Evolutionary conservation across 2,888 invertebrate species (phyloP).

Genomic region (Carterocephalus palaemon): DNA sequence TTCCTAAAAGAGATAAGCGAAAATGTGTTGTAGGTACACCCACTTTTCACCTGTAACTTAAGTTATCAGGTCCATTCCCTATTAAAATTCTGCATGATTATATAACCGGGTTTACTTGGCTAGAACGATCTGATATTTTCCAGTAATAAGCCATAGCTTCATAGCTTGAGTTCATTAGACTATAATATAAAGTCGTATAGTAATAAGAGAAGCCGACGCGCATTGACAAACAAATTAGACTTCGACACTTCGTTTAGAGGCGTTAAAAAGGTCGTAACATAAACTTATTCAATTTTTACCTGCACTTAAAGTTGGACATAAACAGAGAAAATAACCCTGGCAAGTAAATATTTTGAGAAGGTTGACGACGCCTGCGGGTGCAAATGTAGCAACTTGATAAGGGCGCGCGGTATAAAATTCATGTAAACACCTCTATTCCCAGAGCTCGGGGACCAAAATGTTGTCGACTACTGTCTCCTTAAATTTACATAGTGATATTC

Average conservation of each 20-base stretch:
- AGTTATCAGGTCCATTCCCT: too few species aligned
- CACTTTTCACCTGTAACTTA: too few species aligned
- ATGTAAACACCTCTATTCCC: constrained; percentile 70
- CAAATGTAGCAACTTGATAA: constrained; percentile 67
- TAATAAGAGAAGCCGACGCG: constrained; percentile 13
- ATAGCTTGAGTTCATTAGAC: too few species aligned
- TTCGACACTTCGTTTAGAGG: constrained; percentile 54
- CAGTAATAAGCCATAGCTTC: too few species aligned
- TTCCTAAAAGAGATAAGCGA: too few species aligned
- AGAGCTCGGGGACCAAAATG: constrained; percentile 51
- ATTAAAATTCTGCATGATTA: not conserved
- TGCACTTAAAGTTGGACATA: constrained; percentile 66
- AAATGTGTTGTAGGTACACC: too few species aligned
- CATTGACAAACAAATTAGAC: constrained; percentile 52
- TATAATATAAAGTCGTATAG: not conserved
- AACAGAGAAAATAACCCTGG: constrained; percentile 53
- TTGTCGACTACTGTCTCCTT: constrained; percentile 48
- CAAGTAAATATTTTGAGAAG: constrained; percentile 66
- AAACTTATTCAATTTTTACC: constrained; percentile 78
- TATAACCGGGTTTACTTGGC: too few species aligned
- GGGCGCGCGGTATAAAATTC: constrained; percentile 65
- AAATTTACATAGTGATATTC: constrained; percentile 8
- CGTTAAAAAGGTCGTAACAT: constrained; percentile 68
- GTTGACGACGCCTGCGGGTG: constrained; percentile 65
- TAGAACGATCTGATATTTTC: too few species aligned